These are phyloP conservation scores for Oegoconia quadripuncta DNA, from an alignment of 2,888 invertebrate genomes.

Conservation along the genomic window DNA sequence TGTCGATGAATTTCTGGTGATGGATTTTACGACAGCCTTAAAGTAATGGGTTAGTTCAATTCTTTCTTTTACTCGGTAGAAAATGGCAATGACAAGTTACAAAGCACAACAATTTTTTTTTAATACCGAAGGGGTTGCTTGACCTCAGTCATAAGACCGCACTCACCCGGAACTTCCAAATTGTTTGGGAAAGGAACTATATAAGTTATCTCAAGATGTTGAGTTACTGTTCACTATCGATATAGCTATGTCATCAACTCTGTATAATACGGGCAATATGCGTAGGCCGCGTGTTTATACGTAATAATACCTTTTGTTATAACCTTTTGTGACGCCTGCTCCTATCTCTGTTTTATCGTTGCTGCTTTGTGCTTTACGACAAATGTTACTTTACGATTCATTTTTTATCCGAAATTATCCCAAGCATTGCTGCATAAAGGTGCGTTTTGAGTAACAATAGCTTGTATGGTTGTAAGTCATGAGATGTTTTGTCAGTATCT, in stretches of 20 bases:
- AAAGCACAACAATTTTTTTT: too few relatives aligned
- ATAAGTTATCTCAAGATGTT: too few relatives aligned
- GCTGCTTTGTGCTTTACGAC: conserved; percentile 47
- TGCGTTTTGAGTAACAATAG: conserved; percentile 20
- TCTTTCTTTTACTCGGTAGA: too few relatives aligned
- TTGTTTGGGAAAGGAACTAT: too few relatives aligned
- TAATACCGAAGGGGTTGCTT: too few relatives aligned
- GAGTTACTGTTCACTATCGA: too few relatives aligned
- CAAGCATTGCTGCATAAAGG: conserved; percentile 25
- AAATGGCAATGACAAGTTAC: too few relatives aligned
- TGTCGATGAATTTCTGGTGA: too few relatives aligned
- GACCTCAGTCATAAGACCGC: too few relatives aligned
- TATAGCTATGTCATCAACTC: conserved; percentile 5
- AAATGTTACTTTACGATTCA: conserved; percentile 20
- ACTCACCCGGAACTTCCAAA: too few relatives aligned
- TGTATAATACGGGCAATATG: conserved; percentile 14
- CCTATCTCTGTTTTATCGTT: conserved; percentile 67
- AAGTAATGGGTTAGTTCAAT: too few relatives aligned
- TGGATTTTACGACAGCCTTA: too few relatives aligned
- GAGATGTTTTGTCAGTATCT: conserved; percentile 34
- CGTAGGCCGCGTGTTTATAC: conserved; percentile 44
- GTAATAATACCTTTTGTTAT: conserved; percentile 64
- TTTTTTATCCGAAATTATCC: conserved; percentile 15
- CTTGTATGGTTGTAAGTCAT: conserved; percentile 17
- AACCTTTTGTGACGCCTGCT: conserved; percentile 56